Percentiles rank a stretch among this genome's conserved stretches.
Conservation (phyloP, 2,113 vertebrate genomes). For the Syngnathus typhle region DNA sequence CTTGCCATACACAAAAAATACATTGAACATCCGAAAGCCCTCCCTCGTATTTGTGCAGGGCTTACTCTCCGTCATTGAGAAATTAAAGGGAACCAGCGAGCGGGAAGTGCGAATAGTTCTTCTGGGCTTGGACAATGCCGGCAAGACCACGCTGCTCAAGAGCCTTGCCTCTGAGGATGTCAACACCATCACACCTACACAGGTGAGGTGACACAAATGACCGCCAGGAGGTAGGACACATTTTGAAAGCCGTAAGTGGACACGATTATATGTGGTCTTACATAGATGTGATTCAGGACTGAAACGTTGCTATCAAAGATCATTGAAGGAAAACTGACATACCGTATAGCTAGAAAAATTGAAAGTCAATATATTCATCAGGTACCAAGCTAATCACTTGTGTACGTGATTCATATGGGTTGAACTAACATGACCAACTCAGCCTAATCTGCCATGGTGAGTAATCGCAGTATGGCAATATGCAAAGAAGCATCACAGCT, state of each 20-base stretch:
- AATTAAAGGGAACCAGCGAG: constrained; percentile 74
- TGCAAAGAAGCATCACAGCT: background rate
- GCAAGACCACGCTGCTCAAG: constrained; percentile 83
- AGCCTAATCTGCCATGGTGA: background rate
- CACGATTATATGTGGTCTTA: background rate
- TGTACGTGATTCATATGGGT: background rate
- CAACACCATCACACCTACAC: constrained; percentile 83
- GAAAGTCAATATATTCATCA: background rate
- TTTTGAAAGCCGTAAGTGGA: background rate
- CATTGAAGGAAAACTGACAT: background rate
- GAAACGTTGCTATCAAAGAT: background rate
- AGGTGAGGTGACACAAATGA: constrained; percentile 57
- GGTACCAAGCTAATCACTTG: background rate
- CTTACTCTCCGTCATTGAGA: constrained; percentile 83
- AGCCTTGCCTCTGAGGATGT: constrained; percentile 78
- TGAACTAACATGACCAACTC: background rate
- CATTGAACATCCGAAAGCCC: background rate
- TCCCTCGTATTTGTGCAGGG: constrained; percentile 58
- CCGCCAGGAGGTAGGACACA: background rate
- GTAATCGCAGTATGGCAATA: background rate
- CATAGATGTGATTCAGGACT: background rate
- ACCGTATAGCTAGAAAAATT: background rate
- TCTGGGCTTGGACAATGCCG: constrained; percentile 81
- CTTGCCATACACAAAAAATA: background rate
- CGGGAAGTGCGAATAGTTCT: constrained; percentile 81